Conservation (phyloP, 1,140 invertebrate genomes). For the Antheraea mylitta region DNA sequence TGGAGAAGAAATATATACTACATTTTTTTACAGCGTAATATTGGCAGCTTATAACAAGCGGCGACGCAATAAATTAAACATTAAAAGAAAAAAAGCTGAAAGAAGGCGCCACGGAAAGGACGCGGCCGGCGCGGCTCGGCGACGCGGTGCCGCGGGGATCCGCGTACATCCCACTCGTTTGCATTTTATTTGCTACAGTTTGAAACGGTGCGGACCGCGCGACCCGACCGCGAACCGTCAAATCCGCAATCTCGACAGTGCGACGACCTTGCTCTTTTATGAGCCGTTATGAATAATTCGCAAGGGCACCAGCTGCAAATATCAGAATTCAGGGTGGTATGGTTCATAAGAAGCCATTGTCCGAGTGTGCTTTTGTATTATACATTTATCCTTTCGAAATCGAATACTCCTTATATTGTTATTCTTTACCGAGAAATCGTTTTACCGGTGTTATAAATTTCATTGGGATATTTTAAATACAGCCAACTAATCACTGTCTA, state of each 20-base stretch:
- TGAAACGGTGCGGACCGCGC: constrained; percentile 14
- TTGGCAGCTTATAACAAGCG: constrained; percentile 24
- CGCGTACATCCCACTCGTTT: constrained; percentile 56
- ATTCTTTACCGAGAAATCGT: no score
- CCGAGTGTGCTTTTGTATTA: constrained; percentile 3
- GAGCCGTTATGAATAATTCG: constrained; percentile 42
- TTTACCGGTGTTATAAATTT: no score
- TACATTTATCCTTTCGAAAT: background rate
- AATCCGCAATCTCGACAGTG: constrained; percentile 61
- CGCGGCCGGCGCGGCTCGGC: constrained; percentile 13
- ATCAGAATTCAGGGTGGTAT: constrained; percentile 16
- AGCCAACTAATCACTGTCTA: no score
- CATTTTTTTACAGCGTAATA: constrained; percentile 21
- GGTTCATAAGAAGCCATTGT: constrained; percentile 15
- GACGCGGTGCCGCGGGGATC: constrained; percentile 26
- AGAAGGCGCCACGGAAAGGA: constrained; percentile 23
- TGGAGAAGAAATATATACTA: background rate
- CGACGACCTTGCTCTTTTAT: constrained; percentile 53
- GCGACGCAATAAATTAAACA: constrained; percentile 23
- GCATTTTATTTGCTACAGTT: constrained; percentile 31
- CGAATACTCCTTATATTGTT: no score
- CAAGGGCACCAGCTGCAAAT: constrained; percentile 28
- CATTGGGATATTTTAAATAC: no score
- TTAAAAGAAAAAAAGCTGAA: constrained; percentile 16
- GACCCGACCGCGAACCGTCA: constrained; percentile 25